A percentile compares a stretch with the other conserved stretches of the same genome.
phyloP scores from a whole-genome alignment of 2,113 vertebrate species.

The Cairina moschata region DNA sequence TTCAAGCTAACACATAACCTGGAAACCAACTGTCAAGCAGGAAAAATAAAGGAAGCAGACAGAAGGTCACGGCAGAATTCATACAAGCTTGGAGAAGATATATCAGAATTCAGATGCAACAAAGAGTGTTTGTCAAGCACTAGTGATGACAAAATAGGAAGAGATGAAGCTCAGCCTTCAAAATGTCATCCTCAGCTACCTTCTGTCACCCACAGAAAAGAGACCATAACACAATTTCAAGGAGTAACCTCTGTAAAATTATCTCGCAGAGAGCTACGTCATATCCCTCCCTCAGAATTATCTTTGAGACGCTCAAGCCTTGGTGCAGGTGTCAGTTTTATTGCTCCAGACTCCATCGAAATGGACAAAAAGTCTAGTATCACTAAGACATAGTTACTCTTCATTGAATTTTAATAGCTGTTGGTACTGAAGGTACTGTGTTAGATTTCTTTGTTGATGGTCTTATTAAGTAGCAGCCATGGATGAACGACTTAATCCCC shows the following conservation, averaged over 20 bases:
- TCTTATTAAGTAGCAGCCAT: background rate
- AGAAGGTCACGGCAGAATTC: slow-evolving; percentile 20
- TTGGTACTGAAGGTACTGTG: background rate
- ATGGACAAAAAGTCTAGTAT: slow-evolving; percentile 67
- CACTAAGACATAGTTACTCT: slow-evolving; percentile 55
- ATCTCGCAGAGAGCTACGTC: slow-evolving; percentile 79
- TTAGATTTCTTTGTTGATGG: background rate
- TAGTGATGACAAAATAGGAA: slow-evolving; percentile 37
- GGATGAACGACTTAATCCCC: background rate
- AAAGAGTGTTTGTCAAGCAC: background rate
- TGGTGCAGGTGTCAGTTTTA: slow-evolving; percentile 57
- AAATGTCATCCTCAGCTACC: slow-evolving; percentile 21
- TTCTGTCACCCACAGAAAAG: slow-evolving; percentile 19
- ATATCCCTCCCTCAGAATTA: slow-evolving; percentile 76
- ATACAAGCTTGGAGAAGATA: slow-evolving; percentile 24
- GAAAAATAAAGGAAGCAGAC: slow-evolving; percentile 59
- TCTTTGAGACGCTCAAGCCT: slow-evolving; percentile 67
- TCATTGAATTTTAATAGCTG: background rate
- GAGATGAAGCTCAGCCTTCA: slow-evolving; percentile 12
- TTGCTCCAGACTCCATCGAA: slow-evolving; percentile 81
- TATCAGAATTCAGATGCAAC: slow-evolving; percentile 10
- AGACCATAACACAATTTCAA: slow-evolving; percentile 35
- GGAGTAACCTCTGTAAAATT: slow-evolving; percentile 76
- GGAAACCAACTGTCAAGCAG: slow-evolving; percentile 27
- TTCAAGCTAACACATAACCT: slow-evolving; percentile 46